Percentiles rank a stretch among this genome's conserved stretches.
Evolutionary conservation across 2,888 invertebrate genomes (phyloP).

Genomic region (Dryocosmus kuriphilus): DNA sequence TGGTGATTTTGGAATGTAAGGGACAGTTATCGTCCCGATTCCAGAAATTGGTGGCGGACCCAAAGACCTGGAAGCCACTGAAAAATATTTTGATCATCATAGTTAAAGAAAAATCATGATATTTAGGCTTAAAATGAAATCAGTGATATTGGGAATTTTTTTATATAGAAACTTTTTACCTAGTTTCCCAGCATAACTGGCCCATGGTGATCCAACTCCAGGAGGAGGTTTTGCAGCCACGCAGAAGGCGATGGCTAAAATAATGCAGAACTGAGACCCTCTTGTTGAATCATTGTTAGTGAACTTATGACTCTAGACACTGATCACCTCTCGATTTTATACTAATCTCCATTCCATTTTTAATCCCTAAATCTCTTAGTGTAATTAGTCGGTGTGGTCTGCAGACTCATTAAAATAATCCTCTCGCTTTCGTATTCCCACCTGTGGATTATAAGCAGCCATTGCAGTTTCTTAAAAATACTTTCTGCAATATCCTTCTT

Average conservation of each 20-base stretch:
- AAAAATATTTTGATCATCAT: conserved; percentile 22
- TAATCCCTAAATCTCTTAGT: conserved; percentile 62
- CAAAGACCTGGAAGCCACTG: conserved; percentile 64
- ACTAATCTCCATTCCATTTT: conserved; percentile 46
- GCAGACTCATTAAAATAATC: conserved; percentile 62
- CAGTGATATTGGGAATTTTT: not conserved
- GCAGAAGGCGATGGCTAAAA: conserved; percentile 56
- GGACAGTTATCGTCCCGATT: conserved; percentile 66
- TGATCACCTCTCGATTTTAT: conserved; percentile 60
- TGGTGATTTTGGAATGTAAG: conserved; percentile 68
- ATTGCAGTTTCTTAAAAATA: conserved; percentile 48
- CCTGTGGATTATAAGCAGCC: conserved; percentile 66
- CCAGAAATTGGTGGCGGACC: conserved; percentile 51
- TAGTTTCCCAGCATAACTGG: conserved; percentile 55
- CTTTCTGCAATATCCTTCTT: conserved; percentile 59
- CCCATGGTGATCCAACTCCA: conserved; percentile 60
- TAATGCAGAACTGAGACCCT: conserved; percentile 57
- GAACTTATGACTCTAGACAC: conserved; percentile 46
- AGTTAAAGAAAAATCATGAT: not conserved
- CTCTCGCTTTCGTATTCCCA: conserved; percentile 56
- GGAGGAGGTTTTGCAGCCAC: conserved; percentile 59
- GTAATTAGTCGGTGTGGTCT: conserved; percentile 49
- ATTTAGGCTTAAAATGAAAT: not conserved
- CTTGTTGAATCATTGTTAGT: conserved; percentile 63
- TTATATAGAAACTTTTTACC: conserved; percentile 49